Evolutionary conservation across 2,888 invertebrate genomes (phyloP).

Genomic region (Chaitophorus viminalis): DNA sequence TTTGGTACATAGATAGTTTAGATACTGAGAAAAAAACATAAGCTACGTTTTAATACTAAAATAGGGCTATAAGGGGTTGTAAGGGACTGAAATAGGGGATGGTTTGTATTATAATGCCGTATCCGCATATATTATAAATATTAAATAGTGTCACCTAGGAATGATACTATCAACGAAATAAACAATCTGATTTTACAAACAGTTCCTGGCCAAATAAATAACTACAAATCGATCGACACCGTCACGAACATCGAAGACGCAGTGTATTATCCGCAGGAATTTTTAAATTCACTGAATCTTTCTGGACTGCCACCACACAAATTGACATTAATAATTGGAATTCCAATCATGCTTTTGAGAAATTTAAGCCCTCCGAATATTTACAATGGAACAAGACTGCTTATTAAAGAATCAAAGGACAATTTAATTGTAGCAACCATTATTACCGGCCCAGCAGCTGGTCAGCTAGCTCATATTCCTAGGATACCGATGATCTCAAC

Average conservation of each 20-base stretch:
- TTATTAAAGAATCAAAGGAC: conserved; percentile 26
- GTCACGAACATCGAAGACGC: neutral
- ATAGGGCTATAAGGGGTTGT: no score
- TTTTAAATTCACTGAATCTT: no score
- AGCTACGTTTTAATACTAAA: no score
- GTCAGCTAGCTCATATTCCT: neutral
- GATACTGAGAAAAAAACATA: no score
- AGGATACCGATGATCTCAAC: conserved; percentile 30
- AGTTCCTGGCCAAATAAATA: neutral
- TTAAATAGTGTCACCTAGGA: neutral
- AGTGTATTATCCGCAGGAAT: no score
- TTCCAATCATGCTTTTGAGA: conserved; percentile 30
- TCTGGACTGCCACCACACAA: neutral
- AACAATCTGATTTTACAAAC: conserved; percentile 9
- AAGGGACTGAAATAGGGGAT: no score
- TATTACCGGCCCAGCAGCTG: conserved; percentile 1
- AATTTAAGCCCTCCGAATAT: conserved; percentile 20
- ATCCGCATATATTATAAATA: no score
- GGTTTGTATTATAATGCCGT: no score
- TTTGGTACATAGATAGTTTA: no score
- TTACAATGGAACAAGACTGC: conserved; percentile 27
- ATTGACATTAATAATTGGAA: conserved; percentile 21
- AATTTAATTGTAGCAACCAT: conserved; percentile 39
- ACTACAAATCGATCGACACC: neutral
- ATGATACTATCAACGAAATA: conserved; percentile 16